A percentile compares a stretch with the other conserved stretches of the same genome.
phyloP scores from a whole-genome alignment of 53 echinoderm and acorn worm species.

The Luidia sarsii region DNA sequence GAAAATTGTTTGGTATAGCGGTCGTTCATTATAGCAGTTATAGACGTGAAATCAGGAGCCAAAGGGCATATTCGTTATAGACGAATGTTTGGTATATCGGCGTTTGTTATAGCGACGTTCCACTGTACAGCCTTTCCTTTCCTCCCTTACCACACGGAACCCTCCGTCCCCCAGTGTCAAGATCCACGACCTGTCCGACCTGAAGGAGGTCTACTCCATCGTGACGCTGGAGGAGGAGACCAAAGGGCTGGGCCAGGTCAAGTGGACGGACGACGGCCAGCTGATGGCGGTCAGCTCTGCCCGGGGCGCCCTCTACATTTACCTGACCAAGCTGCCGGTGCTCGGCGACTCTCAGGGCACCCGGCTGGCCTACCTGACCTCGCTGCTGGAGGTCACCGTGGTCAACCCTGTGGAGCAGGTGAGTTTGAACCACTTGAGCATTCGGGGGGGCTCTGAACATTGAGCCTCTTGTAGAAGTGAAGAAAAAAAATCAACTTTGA shows the following conservation, averaged over 20 bases:
- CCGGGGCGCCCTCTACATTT: conserved; percentile 78
- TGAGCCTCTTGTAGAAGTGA: too few species aligned
- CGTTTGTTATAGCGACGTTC: too few species aligned
- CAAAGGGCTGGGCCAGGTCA: conserved; percentile 80
- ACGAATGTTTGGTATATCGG: too few species aligned
- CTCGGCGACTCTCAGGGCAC: conserved; percentile 90
- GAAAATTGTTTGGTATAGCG: too few species aligned
- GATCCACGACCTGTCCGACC: conserved; percentile 95
- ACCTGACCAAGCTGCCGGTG: conserved; percentile 93
- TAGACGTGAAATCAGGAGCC: too few species aligned
- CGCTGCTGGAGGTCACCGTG: conserved; percentile 97
- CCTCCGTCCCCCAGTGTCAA: conserved; percentile 81
- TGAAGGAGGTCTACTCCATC: conserved; percentile 97
- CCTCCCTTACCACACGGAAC: too few species aligned
- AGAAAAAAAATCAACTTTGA: too few species aligned
- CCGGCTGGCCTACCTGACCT: conserved; percentile 91
- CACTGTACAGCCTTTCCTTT: too few species aligned
- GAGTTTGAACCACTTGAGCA: neutral
- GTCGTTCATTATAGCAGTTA: too few species aligned
- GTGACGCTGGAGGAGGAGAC: conserved; percentile 92
- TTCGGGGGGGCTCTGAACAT: neutral
- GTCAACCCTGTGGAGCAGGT: conserved; percentile 98
- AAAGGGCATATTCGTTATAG: too few species aligned
- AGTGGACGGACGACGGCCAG: conserved; percentile 97
- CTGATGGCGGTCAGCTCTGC: conserved; percentile 91